Conservation (phyloP, 2,888 invertebrate species). For the Dolichopus griseipennis region DNA sequence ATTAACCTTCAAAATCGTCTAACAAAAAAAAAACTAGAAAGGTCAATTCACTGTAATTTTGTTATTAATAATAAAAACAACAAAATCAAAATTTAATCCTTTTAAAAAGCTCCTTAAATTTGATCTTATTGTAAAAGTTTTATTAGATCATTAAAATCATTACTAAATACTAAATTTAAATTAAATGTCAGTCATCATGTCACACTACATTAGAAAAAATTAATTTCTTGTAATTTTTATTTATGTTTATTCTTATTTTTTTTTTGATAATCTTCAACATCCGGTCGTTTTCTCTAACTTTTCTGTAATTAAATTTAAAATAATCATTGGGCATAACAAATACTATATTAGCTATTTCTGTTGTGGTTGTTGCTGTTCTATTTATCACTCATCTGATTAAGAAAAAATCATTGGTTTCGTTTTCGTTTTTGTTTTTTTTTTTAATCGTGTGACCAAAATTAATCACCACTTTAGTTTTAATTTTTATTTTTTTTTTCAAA, state of each 20-base stretch:
- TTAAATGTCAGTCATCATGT: slow-evolving; percentile 6
- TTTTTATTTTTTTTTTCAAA: too few species aligned
- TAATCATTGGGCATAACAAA: not conserved
- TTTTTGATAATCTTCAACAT: not conserved
- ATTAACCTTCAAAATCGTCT: too few species aligned
- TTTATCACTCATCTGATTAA: too few species aligned
- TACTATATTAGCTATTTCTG: too few species aligned
- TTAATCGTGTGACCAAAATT: too few species aligned
- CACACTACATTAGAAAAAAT: not conserved
- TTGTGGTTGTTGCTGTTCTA: too few species aligned
- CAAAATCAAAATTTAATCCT: not conserved
- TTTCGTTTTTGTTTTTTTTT: too few species aligned
- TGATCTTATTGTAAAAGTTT: not conserved
- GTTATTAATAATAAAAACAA: not conserved
- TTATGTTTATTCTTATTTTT: not conserved
- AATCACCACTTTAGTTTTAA: too few species aligned
- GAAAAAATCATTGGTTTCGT: too few species aligned
- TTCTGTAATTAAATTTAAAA: not conserved
- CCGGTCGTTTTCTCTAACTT: not conserved
- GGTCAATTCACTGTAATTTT: too few species aligned
- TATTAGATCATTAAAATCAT: not conserved
- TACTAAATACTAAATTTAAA: not conserved
- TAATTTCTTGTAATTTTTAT: not conserved
- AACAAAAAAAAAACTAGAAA: too few species aligned
- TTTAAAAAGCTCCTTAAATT: not conserved